A percentile compares a stretch with the other conserved stretches of the same genome.
Conservation (phyloP, 2,797 vertebrate species). For the Allobates femoralis region DNA sequence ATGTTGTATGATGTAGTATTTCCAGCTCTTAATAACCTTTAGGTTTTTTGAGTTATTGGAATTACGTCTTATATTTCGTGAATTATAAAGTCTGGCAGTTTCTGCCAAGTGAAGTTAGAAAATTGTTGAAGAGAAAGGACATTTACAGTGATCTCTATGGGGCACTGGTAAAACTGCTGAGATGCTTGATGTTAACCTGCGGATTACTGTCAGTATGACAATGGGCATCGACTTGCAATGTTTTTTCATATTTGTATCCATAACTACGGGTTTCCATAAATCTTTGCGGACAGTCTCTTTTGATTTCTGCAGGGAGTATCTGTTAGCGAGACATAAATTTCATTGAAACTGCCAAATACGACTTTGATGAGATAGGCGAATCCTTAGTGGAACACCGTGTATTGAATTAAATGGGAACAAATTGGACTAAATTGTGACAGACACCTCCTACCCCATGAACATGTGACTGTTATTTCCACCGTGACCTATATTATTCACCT, state of each 20-base stretch:
- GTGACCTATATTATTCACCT: constrained; percentile 32
- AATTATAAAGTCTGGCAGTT: constrained; percentile 37
- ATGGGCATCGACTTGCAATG: background rate
- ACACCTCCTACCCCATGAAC: background rate
- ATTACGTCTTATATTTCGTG: constrained; percentile 17
- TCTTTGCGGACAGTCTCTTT: constrained; percentile 31
- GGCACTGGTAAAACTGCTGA: constrained; percentile 3
- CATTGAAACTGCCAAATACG: constrained; percentile 31
- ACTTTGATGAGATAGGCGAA: constrained; percentile 46
- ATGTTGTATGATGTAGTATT: background rate
- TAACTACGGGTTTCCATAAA: constrained; percentile 35
- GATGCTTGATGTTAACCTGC: constrained; percentile 42
- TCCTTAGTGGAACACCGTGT: background rate
- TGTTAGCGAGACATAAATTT: constrained; percentile 31
- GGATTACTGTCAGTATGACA: constrained; percentile 16
- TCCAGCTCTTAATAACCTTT: constrained; percentile 42
- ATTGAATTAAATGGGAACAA: constrained; percentile 44
- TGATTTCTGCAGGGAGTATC: constrained; percentile 46
- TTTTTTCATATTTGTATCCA: constrained; percentile 30
- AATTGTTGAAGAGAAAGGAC: constrained; percentile 22
- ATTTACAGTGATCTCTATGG: constrained; percentile 44
- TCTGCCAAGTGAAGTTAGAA: constrained; percentile 38
- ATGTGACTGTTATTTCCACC: background rate
- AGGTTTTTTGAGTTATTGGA: constrained; percentile 2
- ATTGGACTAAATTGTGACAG: constrained; percentile 16